phyloP scores from a whole-genome alignment of 2,797 vertebrate species.

The Pantherophis alleghaniensis region DNA sequence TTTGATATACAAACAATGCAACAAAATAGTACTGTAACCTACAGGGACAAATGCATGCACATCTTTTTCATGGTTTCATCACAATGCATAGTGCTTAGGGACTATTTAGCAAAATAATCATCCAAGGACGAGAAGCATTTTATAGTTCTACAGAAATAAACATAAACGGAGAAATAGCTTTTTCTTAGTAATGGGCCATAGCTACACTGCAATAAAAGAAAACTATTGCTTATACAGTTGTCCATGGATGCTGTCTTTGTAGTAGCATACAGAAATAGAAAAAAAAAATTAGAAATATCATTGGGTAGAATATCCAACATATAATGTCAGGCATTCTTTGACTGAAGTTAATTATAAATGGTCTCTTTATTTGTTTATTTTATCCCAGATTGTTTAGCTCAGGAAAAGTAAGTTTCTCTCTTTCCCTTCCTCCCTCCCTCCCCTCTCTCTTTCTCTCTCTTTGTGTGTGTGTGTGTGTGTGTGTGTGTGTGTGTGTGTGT shows the following conservation, averaged over 20 bases:
- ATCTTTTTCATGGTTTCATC: constrained; percentile 21
- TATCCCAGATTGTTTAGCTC: not conserved
- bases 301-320: constrained; percentile 31
- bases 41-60: not conserved
- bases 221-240: constrained; percentile 11
- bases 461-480: not conserved
- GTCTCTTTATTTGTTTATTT: not conserved
- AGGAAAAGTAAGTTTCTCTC: not conserved
- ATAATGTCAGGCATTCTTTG: not conserved
- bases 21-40: constrained; percentile 19
- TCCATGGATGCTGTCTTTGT: constrained; percentile 16
- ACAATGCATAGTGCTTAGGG: constrained; percentile 5
- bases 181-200: constrained; percentile 27
- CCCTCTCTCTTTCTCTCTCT: not conserved
- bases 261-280: constrained; percentile 5
- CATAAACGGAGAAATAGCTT: constrained; percentile 14
- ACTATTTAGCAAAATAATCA: constrained; percentile 22
- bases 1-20: constrained; percentile 15
- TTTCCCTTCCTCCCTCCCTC: not conserved
- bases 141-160: constrained; percentile 31
- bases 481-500: not conserved
- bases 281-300: not conserved
- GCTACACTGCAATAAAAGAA: constrained; percentile 19
- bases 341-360: constrained; percentile 21
- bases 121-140: constrained; percentile 28